phyloP scores from a whole-genome alignment of 2,113 vertebrate species.

The Clarias batrachus region DNA sequence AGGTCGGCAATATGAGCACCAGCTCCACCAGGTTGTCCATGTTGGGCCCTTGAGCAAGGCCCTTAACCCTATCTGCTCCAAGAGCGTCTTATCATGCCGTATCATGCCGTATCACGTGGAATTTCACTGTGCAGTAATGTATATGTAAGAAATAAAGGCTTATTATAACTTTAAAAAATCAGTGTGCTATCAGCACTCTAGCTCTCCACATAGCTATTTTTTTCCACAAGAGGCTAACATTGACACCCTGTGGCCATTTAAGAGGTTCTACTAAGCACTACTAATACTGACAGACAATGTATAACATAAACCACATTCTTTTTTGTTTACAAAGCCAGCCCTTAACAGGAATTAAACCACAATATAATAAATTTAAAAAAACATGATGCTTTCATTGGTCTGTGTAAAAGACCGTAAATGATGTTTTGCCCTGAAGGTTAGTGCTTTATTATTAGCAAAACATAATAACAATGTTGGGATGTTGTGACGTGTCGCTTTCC shows the following conservation, averaged over 20 bases:
- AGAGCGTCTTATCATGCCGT: too few species aligned
- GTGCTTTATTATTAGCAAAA: conserved; percentile 16
- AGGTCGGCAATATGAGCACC: too few species aligned
- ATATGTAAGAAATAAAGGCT: too few species aligned
- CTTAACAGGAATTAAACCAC: conserved; percentile 3
- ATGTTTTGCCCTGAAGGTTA: not conserved
- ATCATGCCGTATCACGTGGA: too few species aligned
- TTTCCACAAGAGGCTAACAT: not conserved
- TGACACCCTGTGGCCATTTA: conserved; percentile 46
- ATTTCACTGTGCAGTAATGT: too few species aligned
- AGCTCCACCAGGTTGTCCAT: too few species aligned
- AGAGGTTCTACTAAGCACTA: conserved; percentile 1
- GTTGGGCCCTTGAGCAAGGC: too few species aligned
- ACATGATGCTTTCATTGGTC: not conserved
- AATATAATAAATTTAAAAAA: not conserved
- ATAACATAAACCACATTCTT: conserved; percentile 28
- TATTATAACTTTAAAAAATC: not conserved
- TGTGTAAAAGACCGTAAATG: conserved; percentile 5
- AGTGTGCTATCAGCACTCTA: not conserved
- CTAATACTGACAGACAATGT: conserved; percentile 11
- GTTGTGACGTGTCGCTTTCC: conserved; percentile 1
- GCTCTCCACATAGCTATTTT: not conserved
- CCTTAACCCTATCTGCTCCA: too few species aligned
- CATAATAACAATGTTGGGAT: not conserved
- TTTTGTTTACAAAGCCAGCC: conserved; percentile 11